Percentiles rank a stretch among this genome's conserved stretches.
phyloP scores from a whole-genome alignment of 1,140 invertebrate genomes.

The Anadara kagoshimensis region DNA sequence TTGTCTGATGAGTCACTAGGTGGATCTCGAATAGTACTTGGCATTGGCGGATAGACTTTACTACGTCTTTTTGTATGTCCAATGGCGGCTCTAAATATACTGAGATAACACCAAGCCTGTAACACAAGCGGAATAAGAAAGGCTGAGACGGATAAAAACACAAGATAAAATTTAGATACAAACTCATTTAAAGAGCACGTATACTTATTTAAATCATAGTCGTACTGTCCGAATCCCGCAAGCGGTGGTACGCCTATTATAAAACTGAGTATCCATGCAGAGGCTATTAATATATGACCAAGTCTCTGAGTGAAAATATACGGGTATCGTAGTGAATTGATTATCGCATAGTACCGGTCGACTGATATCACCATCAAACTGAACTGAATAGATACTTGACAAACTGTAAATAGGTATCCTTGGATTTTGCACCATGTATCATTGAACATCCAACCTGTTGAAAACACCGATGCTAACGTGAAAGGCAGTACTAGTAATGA shows the following conservation, averaged over 20 bases:
- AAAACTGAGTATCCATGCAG: slow-evolving; percentile 46
- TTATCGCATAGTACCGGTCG: slow-evolving; percentile 62
- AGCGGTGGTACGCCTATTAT: slow-evolving; percentile 51
- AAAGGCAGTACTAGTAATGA: slow-evolving; percentile 53
- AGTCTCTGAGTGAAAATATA: slow-evolving; percentile 57
- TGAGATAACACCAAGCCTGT: slow-evolving; percentile 52
- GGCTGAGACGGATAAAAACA: slow-evolving; percentile 23
- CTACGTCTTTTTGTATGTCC: slow-evolving; percentile 46
- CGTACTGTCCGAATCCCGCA: slow-evolving; percentile 41
- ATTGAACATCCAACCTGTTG: slow-evolving; percentile 41
- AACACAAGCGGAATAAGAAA: slow-evolving; percentile 48
- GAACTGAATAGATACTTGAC: slow-evolving; percentile 45
- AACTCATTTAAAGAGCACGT: slow-evolving; percentile 47
- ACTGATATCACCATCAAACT: slow-evolving; percentile 54
- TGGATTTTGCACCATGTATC: slow-evolving; percentile 55
- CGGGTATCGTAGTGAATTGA: slow-evolving; percentile 59
- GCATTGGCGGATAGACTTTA: slow-evolving; percentile 42
- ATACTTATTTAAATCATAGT: slow-evolving; percentile 44
- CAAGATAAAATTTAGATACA: slow-evolving; percentile 30
- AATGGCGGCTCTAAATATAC: slow-evolving; percentile 57
- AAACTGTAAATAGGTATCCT: slow-evolving; percentile 51
- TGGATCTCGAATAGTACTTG: not conserved
- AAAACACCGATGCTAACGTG: slow-evolving; percentile 46
- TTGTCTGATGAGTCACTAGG: slow-evolving; percentile 24
- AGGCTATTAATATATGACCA: slow-evolving; percentile 42